phyloP scores from a whole-genome alignment of 2,113 vertebrate genomes.

The Sinocyclocheilus anophthalmus region DNA sequence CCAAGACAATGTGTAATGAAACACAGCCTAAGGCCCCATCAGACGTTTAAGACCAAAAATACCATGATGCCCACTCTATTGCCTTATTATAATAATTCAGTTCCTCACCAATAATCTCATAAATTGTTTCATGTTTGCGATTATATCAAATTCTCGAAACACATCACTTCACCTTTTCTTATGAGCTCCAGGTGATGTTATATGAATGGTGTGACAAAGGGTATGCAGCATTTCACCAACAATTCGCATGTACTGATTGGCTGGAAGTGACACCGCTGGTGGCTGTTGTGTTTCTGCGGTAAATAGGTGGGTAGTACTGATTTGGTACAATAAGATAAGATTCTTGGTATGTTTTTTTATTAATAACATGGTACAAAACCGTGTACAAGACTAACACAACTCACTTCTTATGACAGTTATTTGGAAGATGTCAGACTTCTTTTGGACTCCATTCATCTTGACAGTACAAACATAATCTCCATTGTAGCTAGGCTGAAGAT shows the following conservation, averaged over 20 bases:
- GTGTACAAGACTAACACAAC: conserved; percentile 1
- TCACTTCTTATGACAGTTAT: conserved; percentile 78
- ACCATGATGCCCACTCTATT: not conserved
- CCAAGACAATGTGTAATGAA: not conserved
- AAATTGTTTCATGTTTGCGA: not conserved
- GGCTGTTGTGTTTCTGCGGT: not conserved
- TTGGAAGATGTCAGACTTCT: conserved; percentile 59
- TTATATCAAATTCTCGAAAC: not conserved
- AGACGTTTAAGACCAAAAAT: not conserved
- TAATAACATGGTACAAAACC: not conserved
- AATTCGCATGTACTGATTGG: conserved; percentile 66
- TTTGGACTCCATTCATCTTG: conserved; percentile 52
- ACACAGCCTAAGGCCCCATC: not conserved
- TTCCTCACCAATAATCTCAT: not conserved
- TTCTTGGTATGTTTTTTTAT: not conserved
- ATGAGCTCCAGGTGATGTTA: conserved; percentile 68
- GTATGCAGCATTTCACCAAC: conserved; percentile 80
- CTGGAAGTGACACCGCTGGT: conserved; percentile 7
- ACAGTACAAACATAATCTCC: conserved; percentile 75
- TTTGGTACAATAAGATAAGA: not conserved
- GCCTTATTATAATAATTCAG: not conserved
- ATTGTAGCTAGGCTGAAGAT: conserved; percentile 61
- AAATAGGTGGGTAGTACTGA: not conserved
- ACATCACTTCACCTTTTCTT: conserved; percentile 62
- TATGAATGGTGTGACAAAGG: conserved; percentile 70